Conservation (phyloP, 2,888 invertebrate species). For the Lamproptera curius region DNA sequence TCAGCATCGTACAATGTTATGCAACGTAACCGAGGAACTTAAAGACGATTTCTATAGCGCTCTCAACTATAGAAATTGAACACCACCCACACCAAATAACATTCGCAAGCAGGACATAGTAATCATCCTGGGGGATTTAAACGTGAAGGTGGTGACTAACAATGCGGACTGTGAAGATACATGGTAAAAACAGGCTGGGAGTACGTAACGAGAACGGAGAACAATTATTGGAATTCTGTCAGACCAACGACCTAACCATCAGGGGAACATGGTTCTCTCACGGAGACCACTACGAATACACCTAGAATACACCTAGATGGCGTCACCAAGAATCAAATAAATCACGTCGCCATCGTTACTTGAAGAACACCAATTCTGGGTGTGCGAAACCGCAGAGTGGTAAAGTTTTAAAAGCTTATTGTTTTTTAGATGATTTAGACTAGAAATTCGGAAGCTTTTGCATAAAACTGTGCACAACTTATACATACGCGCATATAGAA, state of each 20-base stretch:
- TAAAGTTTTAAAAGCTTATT: no score
- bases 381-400: constrained; percentile 3
- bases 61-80: no score
- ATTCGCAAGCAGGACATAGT: constrained; percentile 18
- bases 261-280: constrained; percentile 16
- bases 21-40: constrained; percentile 15
- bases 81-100: constrained; percentile 10
- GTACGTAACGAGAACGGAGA: constrained; percentile 17
- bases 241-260: constrained; percentile 5
- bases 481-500: no score
- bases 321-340: constrained; percentile 15
- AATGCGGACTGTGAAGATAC: not conserved
- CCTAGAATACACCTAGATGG: constrained; percentile 6
- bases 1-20: constrained; percentile 19
- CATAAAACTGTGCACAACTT: no score
- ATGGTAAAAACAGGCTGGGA: constrained; percentile 3
- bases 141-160: constrained; percentile 1
- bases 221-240: constrained; percentile 14
- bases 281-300: not conserved
- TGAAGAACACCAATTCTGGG: constrained; percentile 7
- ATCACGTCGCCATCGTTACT: constrained; percentile 13
- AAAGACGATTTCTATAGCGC: constrained; percentile 8
- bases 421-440: no score
- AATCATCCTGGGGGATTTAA: constrained; percentile 15
- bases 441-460: no score